Evolutionary conservation across 2,888 invertebrate genomes (phyloP), one percentile per base, ranked within the genome.

Genomic region (Synergus umbraculus): DNA sequence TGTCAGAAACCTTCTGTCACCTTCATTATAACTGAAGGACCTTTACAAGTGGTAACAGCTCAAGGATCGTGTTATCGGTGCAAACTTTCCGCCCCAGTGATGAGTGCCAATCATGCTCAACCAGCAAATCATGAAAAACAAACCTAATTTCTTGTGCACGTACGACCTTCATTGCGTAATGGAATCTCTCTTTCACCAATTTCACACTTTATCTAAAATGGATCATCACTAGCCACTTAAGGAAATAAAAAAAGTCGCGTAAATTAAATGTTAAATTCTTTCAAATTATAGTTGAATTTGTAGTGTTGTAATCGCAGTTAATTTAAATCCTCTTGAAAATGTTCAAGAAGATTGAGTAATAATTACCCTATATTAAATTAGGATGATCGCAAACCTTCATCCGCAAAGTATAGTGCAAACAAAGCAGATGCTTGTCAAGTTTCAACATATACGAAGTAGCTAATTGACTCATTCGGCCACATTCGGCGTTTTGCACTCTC

Each of bases 71-170:
- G n/a, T n/a, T 69, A 54, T 54, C 73, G 60, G 60, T n/a, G 15
- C 41, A 37, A 54, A 73, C 54, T 73, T 73, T 73, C 37, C 49
- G 73, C 73, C 73, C 73, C 73, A 73, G 29, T 54, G 73, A 73
- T 73, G 15, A n/a, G 15, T 54, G 54, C 54, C 41, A 73, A 54
- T 54, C 73, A 73, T 73, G 73, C 37, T 37, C n/a, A 37, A 49
- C 69, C 49, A 73, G 12, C 8, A 37, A 54, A 73, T 73, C 12
- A 73, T n/a, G 15, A 54, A 46, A 46, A 69, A 69, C 65, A 44
- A 41, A 54, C 4, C 54, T 73, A n/a, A 41, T 54, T 73, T 54
- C 29, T 54, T 29, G 12, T 18, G 54, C 73, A 73, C 54, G n/a
- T 73, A n/a, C 37, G 37, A 54, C 73, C 73, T 73, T 73, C 54